phyloP scores from a whole-genome alignment of 2,113 vertebrate species.

The Ptyas mucosa region DNA sequence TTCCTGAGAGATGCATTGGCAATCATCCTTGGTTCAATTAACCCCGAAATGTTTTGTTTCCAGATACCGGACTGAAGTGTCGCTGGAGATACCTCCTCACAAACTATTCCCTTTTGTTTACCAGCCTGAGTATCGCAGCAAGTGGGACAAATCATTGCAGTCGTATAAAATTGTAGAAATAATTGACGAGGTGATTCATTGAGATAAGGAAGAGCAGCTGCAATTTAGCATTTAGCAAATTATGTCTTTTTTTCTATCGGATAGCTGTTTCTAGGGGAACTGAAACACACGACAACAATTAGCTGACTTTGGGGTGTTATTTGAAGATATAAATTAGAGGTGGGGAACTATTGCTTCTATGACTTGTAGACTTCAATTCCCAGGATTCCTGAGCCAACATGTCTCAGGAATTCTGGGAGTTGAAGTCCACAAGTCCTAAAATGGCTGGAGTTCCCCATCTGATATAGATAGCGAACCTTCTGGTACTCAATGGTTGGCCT shows the following conservation, averaged over 20 bases:
- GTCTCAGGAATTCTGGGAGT: neutral
- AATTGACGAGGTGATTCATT: slow-evolving; percentile 60
- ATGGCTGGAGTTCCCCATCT: too few relatives aligned
- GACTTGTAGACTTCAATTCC: neutral
- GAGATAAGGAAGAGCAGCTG: neutral
- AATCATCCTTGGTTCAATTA: neutral
- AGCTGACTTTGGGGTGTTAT: neutral
- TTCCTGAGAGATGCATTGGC: neutral
- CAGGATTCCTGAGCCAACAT: neutral
- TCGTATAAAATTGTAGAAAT: slow-evolving; percentile 56
- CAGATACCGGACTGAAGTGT: slow-evolving; percentile 68
- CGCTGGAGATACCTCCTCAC: slow-evolving; percentile 55
- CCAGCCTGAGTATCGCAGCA: slow-evolving; percentile 56
- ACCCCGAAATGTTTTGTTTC: slow-evolving; percentile 28
- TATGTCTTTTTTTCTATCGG: neutral
- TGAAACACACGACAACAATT: neutral
- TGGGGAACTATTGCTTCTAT: neutral
- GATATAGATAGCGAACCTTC: too few relatives aligned
- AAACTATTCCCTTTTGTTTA: slow-evolving; percentile 68
- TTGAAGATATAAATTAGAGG: neutral
- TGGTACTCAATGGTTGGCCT: neutral
- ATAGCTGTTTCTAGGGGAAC: neutral
- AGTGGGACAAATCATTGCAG: slow-evolving; percentile 68
- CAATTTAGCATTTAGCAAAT: too few relatives aligned
- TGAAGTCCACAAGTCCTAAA: neutral